These are phyloP conservation scores for Hyposoter didymator DNA, from an alignment of 2,888 invertebrate genomes.

Conservation along the genomic window DNA sequence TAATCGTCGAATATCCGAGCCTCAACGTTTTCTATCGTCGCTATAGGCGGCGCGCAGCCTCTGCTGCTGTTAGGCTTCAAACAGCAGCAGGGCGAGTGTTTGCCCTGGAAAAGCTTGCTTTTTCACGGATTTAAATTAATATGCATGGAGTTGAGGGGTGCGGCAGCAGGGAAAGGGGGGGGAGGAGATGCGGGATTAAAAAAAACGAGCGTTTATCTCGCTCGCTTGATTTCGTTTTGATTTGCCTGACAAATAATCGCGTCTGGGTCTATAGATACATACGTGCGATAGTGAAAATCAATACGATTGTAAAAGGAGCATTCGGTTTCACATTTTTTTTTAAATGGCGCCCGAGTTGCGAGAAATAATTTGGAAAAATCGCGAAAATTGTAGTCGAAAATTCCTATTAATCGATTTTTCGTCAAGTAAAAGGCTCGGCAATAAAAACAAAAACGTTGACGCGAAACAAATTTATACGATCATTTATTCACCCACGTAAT, in stretches of 20 bases:
- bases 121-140: conserved; percentile 84
- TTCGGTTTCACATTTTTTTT: neutral
- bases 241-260: conserved; percentile 81
- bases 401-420: neutral
- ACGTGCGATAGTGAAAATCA: conserved; percentile 24
- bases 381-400: neutral
- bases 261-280: conserved; percentile 26
- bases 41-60: conserved; percentile 18
- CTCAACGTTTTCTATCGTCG: conserved; percentile 55
- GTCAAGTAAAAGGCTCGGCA: neutral
- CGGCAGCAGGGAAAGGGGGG: conserved; percentile 26
- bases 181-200: neutral
- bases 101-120: conserved; percentile 75
- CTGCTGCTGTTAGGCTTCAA: conserved; percentile 38
- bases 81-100: conserved; percentile 51
- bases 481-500: conserved; percentile 28
- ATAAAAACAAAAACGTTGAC: neutral
- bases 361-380: neutral
- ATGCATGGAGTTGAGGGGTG: conserved; percentile 81
- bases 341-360: neutral
- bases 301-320: neutral
- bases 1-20: conserved; percentile 76
- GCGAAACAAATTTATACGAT: neutral
- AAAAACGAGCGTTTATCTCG: conserved; percentile 82
- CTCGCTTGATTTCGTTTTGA: conserved; percentile 83